Percentiles rank a stretch among this genome's conserved stretches.
These are phyloP conservation scores for Oryzias dopingdopingensis DNA, from an alignment of 2,797 vertebrate species.

Conservation along the genomic window DNA sequence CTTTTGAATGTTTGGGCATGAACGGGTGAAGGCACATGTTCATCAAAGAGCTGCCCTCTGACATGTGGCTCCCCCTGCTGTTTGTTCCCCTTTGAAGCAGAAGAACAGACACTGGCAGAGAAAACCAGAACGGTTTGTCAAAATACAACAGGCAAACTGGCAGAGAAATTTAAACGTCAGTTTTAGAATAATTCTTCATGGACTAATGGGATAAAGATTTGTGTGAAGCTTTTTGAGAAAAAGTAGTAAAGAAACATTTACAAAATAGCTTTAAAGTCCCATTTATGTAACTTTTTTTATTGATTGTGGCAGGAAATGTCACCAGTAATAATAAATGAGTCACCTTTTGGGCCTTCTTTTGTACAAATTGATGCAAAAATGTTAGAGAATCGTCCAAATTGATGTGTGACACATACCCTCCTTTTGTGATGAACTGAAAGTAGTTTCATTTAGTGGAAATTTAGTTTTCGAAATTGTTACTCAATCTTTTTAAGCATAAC, in stretches of 20 bases:
- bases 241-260: background rate
- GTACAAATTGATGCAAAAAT: background rate
- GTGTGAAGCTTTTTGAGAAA: background rate
- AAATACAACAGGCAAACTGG: constrained; percentile 8
- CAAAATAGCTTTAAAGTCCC: too few species aligned
- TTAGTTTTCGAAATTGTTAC: background rate
- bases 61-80: constrained; percentile 76
- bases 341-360: too few species aligned
- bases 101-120: constrained; percentile 7
- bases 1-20: constrained; percentile 28
- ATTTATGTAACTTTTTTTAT: too few species aligned
- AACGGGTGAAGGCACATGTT: constrained; percentile 31
- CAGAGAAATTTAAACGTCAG: background rate
- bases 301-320: too few species aligned
- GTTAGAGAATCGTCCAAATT: constrained; percentile 8
- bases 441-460: constrained; percentile 12
- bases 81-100: constrained; percentile 47
- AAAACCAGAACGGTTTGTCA: constrained; percentile 7
- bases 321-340: too few species aligned
- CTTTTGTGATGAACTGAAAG: constrained; percentile 11
- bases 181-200: background rate
- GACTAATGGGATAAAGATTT: too few species aligned
- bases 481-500: background rate
- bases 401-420: constrained; percentile 1
- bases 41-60: constrained; percentile 61